phyloP scores from a whole-genome alignment of 2,113 vertebrate species.

The Cnemophilus loriae region DNA sequence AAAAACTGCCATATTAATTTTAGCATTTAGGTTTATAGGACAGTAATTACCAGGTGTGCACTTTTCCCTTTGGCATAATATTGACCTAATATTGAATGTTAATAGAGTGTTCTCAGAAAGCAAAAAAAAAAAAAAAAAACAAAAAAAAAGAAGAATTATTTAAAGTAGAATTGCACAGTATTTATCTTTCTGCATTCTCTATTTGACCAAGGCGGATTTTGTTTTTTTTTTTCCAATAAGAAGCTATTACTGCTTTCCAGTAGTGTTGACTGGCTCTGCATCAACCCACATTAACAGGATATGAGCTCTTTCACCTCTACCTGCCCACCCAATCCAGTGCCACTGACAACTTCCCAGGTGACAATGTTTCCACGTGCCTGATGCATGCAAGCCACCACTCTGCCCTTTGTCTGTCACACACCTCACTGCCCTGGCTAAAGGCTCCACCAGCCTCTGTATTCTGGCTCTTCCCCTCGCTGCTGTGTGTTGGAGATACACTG shows the following conservation, averaged over 20 bases:
- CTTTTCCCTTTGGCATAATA: slow-evolving; percentile 24
- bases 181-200: not conserved
- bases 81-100: slow-evolving; percentile 1
- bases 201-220: not conserved
- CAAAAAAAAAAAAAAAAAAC: not conserved
- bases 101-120: not conserved
- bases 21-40: slow-evolving; percentile 44
- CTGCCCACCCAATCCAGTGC: not conserved
- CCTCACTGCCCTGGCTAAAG: not conserved
- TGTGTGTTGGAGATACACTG: not conserved
- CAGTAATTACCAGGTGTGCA: slow-evolving; percentile 17
- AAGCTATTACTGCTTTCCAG: not conserved
- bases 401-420: not conserved
- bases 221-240: not conserved
- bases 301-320: not conserved
- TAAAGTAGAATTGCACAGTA: not conserved
- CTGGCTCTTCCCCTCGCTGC: not conserved
- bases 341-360: not conserved
- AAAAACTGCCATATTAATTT: not conserved
- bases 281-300: not conserved
- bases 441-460: not conserved
- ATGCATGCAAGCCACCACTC: accelerated
- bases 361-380: not conserved
- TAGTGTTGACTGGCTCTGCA: not conserved
- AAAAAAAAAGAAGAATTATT: not conserved